Evolutionary conservation across 2,888 invertebrate species (phyloP).

Genomic region (Agrochola litura): DNA sequence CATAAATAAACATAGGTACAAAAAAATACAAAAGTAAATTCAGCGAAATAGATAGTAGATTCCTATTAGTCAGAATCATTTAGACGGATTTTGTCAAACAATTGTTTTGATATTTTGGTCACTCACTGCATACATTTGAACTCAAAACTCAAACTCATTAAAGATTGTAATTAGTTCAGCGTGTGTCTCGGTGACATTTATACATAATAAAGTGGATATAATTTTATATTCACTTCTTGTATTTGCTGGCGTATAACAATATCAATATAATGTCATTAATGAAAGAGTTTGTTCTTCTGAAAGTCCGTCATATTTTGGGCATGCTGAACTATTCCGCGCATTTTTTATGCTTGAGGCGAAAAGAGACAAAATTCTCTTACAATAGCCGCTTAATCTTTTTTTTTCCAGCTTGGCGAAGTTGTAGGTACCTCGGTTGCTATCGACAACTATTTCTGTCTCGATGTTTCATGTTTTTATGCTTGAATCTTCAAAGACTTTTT

Average conservation of each 20-base stretch:
- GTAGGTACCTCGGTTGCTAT: background rate
- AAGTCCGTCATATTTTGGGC: background rate
- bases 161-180: background rate
- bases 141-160: no score
- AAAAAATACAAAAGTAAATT: no score
- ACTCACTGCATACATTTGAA: no score
- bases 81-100: no score
- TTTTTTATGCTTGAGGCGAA: no score
- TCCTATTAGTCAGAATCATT: no score
- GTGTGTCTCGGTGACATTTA: background rate
- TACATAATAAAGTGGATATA: background rate
- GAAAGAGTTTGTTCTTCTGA: background rate
- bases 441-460: background rate
- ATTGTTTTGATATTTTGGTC: no score
- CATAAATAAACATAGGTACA: no score
- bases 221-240: background rate
- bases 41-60: no score
- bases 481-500: background rate
- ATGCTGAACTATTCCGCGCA: background rate
- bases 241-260: background rate
- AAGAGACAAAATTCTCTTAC: background rate
- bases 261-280: no score
- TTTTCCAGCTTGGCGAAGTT: background rate
- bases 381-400: background rate
- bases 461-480: background rate